Base-by-base conservation (phyloP, 2,888 invertebrate species). In the Halocaridina rubra region DNA sequence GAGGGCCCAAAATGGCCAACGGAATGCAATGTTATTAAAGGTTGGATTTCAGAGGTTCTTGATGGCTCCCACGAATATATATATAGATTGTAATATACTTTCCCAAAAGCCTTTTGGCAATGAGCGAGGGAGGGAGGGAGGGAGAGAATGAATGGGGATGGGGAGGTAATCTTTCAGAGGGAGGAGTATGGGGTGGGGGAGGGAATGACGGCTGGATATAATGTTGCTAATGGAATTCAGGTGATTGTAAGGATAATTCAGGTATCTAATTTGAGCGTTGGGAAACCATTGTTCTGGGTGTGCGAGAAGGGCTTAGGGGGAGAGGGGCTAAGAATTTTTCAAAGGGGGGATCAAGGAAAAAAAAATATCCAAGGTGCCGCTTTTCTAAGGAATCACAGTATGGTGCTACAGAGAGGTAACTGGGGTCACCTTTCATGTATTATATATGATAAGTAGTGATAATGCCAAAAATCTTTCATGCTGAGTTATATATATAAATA, bases 221-320 rank as follows among this genome's bases (percentile, higher is more conserved):
- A 81, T 81, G 74, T 61, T 74, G 46, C 75, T 81, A 81, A 81
- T 81, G 80, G 80, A 74, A 74, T 75, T 61, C 75, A 80, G 39
- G 74, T 74, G 74, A 74, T 46, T 74, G 74, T 74, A 46, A 74
- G 46, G 74, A 39, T 39, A 74, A 74, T 74, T 27, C 39, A 74
- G 30, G 74, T 46, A 46, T 74, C 74, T 46, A 46, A 46, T 46
- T 74, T 46, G 74, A 46, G 39, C 74, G 22, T 39, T 74, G 74
- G 33, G 74, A 27, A 33, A 53, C 53, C 16, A 53, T 53, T 53
- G 53, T 53, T n/a, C n/a, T n/a, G n/a, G n/a, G n/a, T n/a, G n/a
- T n/a, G n/a, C n/a, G n/a, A n/a, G n/a, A n/a, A n/a, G n/a, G n/a
- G n/a, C n/a, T n/a, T n/a, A n/a, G n/a, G n/a, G n/a, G n/a, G n/a